Evolutionary conservation across 2,113 vertebrate genomes (phyloP).

Genomic region (Arothron firmamentum): DNA sequence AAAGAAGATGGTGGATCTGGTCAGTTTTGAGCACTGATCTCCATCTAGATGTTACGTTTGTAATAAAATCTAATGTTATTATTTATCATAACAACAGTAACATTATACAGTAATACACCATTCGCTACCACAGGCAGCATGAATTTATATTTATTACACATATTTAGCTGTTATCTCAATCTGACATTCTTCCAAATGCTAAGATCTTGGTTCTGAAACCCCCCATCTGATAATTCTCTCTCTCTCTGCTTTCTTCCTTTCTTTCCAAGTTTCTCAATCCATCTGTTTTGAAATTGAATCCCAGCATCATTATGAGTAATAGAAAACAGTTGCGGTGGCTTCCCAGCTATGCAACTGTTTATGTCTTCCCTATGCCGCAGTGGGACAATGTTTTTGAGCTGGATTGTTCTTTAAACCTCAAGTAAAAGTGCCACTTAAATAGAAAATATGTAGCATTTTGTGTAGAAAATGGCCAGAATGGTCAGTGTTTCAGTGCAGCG

Average conservation of each 20-base stretch:
- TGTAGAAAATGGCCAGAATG: too few relatives aligned
- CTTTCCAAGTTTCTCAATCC: slow-evolving; percentile 49
- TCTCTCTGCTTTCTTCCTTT: slow-evolving; percentile 32
- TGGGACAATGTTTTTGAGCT: slow-evolving; percentile 55
- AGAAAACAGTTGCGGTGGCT: slow-evolving; percentile 66
- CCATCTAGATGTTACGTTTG: too few relatives aligned
- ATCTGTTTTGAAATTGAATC: slow-evolving; percentile 68
- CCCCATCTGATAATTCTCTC: slow-evolving; percentile 48
- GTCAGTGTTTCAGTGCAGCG: too few relatives aligned
- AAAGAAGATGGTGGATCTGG: too few relatives aligned
- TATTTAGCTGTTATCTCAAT: slow-evolving; percentile 37
- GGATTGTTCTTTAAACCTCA: slow-evolving; percentile 42
- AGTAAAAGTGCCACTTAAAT: too few relatives aligned
- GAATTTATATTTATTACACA: slow-evolving; percentile 22
- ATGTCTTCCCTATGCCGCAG: slow-evolving; percentile 52
- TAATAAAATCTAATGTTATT: too few relatives aligned
- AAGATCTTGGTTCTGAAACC: slow-evolving; percentile 1
- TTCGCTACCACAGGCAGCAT: slow-evolving; percentile 41
- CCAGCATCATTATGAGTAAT: slow-evolving; percentile 57
- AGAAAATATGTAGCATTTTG: too few relatives aligned
- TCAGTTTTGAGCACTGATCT: too few relatives aligned
- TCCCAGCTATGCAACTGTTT: slow-evolving; percentile 67
- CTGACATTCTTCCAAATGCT: slow-evolving; percentile 34
- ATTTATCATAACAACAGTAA: too few relatives aligned
- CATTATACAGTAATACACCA: slow-evolving; percentile 20